Evolutionary conservation across 2,888 invertebrate species (phyloP).

Genomic region (Cenopis cana): DNA sequence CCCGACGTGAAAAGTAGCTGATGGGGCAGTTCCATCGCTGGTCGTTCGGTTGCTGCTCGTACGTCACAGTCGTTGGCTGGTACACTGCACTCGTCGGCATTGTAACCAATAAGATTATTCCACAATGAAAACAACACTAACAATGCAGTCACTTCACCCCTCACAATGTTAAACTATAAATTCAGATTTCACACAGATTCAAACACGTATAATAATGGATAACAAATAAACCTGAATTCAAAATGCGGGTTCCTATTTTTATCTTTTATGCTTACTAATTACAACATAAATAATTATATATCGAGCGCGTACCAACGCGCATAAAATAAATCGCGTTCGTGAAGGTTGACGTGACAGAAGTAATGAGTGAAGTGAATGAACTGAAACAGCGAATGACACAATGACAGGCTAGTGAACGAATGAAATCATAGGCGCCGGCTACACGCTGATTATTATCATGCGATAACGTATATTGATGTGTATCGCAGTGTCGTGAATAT

Average conservation of each 20-base stretch:
- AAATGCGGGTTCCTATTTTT: slow-evolving; percentile 11
- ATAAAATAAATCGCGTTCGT: slow-evolving; percentile 16
- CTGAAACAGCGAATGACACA: slow-evolving; percentile 8
- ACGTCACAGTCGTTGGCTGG: slow-evolving; percentile 91
- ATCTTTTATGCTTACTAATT: slow-evolving; percentile 11
- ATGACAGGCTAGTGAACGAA: neutral
- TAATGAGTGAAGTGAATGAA: slow-evolving; percentile 39
- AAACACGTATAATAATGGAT: slow-evolving; percentile 12
- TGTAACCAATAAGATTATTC: slow-evolving; percentile 55
- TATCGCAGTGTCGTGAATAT: no score
- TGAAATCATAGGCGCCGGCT: no score
- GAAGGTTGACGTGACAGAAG: slow-evolving; percentile 30
- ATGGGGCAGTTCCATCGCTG: slow-evolving; percentile 85
- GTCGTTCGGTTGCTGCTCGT: slow-evolving; percentile 86
- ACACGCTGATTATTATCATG: no score
- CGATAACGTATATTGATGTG: no score
- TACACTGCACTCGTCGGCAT: slow-evolving; percentile 91
- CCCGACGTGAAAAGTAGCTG: slow-evolving; percentile 82
- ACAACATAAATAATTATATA: slow-evolving; percentile 29
- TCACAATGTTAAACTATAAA: slow-evolving; percentile 18
- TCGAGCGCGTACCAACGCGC: slow-evolving; percentile 43
- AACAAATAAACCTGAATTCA: slow-evolving; percentile 16
- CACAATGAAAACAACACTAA: slow-evolving; percentile 47
- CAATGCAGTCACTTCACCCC: slow-evolving; percentile 39
- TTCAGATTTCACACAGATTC: slow-evolving; percentile 3